These are phyloP conservation scores for Eulimnadia texana DNA, from an alignment of 1,140 invertebrate species.

Conservation along the genomic window DNA sequence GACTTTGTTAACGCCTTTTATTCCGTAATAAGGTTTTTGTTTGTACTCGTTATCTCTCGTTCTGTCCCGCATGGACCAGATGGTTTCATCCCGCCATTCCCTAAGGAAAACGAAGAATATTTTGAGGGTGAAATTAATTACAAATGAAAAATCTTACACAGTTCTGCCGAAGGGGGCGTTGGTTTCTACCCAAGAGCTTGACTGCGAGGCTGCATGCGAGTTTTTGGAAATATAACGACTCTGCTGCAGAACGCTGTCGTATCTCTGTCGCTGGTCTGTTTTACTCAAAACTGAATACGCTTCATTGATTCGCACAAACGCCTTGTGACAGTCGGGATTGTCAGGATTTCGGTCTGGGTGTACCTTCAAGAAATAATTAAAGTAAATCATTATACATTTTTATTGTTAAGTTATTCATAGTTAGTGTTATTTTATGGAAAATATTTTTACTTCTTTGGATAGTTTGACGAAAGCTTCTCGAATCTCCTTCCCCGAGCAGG, in stretches of 20 bases:
- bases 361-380: slow-evolving; percentile 27
- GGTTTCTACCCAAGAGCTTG: slow-evolving; percentile 2
- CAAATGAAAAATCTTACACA: neutral
- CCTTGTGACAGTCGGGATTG: slow-evolving; percentile 31
- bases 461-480: slow-evolving; percentile 6
- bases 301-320: slow-evolving; percentile 45
- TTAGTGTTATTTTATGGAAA: too few species aligned
- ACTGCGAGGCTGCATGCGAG: neutral
- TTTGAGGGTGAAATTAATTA: neutral
- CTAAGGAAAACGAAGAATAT: slow-evolving; percentile 14
- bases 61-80: slow-evolving; percentile 18
- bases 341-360: slow-evolving; percentile 44
- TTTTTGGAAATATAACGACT: slow-evolving; percentile 1
- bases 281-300: slow-evolving; percentile 45
- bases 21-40: slow-evolving; percentile 36
- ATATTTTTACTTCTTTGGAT: slow-evolving; percentile 9
- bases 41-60: slow-evolving; percentile 12
- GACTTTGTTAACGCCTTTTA: slow-evolving; percentile 37
- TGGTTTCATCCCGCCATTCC: slow-evolving; percentile 20
- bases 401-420: too few species aligned
- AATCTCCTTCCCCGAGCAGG: slow-evolving; percentile 5
- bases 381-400: too few species aligned
- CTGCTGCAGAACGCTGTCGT: slow-evolving; percentile 29
- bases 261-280: slow-evolving; percentile 34
- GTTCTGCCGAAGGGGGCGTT: slow-evolving; percentile 5